A percentile compares a stretch with the other conserved stretches of the same genome.
Conservation (phyloP, 2,113 vertebrate genomes). For the Pelecanoides urinatrix region DNA sequence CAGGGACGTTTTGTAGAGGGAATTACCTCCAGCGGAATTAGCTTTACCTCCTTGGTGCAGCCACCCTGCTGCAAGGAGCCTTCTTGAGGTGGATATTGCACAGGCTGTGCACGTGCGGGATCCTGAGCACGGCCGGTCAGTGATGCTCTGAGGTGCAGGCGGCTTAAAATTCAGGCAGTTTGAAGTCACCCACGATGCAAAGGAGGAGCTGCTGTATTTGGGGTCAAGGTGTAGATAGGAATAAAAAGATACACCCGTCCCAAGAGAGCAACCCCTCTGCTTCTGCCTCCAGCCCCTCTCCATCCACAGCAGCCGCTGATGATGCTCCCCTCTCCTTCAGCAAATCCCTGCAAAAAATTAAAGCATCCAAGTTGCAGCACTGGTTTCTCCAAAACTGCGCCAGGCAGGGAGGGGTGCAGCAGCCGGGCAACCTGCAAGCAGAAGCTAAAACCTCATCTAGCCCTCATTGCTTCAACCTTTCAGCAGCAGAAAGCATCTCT, state of each 20-base stretch:
- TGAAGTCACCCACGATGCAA: neutral
- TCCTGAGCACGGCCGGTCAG: accelerated
- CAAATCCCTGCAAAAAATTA: neutral
- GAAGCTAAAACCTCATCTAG: neutral
- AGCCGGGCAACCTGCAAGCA: neutral
- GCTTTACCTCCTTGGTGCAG: neutral
- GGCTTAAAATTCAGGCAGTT: neutral
- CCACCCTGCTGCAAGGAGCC: accelerated
- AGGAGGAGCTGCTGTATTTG: neutral
- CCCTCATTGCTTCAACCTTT: neutral
- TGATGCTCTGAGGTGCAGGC: neutral
- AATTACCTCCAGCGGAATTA: neutral
- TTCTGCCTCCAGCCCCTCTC: neutral
- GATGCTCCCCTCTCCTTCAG: neutral
- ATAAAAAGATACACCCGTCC: neutral
- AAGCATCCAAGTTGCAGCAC: neutral
- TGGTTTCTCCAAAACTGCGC: neutral
- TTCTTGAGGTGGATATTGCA: neutral
- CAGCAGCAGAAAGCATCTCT: neutral
- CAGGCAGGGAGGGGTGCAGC: neutral
- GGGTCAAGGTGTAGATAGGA: neutral
- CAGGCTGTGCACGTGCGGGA: accelerated
- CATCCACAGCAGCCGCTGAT: accelerated
- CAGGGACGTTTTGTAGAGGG: neutral
- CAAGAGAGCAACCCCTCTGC: neutral